These are phyloP conservation scores for cat (Felis catus) DNA, from an alignment of 2,113 vertebrate species.

Conservation along the genomic window DNA sequence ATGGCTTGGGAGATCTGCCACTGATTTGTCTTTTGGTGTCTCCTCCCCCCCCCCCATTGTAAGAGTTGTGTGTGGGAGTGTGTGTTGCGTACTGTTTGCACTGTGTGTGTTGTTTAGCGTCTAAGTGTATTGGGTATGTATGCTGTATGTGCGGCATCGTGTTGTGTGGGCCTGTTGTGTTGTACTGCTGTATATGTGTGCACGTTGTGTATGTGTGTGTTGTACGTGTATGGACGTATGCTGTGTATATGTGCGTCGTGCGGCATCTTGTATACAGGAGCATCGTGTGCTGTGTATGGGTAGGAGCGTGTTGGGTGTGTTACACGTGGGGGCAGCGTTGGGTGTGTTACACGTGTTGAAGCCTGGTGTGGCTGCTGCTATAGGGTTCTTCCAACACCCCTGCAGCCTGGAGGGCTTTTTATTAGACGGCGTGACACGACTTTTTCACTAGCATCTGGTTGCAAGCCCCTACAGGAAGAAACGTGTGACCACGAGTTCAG, in stretches of 20 bases:
- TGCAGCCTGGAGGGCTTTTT: not conserved
- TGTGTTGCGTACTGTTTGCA: not conserved
- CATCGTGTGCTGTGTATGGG: not conserved
- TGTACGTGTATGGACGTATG: not conserved
- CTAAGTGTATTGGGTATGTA: not conserved
- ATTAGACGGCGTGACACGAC: not conserved
- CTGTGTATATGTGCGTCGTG: not conserved
- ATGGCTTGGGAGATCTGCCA: constrained; percentile 32
- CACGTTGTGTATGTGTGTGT: not conserved
- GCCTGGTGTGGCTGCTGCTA: not conserved
- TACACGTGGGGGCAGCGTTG: not conserved
- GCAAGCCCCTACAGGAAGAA: not conserved
- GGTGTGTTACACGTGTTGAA: not conserved
- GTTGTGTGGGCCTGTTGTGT: not conserved
- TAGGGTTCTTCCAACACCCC: not conserved
- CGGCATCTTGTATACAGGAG: not conserved
- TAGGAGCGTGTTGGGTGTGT: not conserved
- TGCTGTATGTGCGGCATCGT: not conserved
- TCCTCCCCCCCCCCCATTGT: not conserved
- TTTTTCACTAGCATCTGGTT: not conserved
- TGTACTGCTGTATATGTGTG: not conserved
- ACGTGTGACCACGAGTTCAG: not conserved
- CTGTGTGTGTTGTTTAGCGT: not conserved
- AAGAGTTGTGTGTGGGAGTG: not conserved
- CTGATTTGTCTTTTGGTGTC: constrained; percentile 50